These are phyloP conservation scores for Dolichopus griseipennis DNA, from an alignment of 2,888 invertebrate genomes.

Conservation along the genomic window DNA sequence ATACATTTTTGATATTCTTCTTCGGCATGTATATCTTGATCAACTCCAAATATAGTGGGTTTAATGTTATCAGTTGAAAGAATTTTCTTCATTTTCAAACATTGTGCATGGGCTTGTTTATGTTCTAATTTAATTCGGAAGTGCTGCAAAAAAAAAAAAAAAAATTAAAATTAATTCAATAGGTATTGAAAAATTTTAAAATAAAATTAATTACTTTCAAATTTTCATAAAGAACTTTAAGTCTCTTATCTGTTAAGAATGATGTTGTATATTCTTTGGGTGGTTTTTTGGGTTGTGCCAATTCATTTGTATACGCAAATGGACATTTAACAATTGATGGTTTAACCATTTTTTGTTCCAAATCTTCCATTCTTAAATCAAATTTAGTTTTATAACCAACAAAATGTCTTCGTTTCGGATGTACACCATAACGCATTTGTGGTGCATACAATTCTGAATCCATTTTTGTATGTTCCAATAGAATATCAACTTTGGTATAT, in stretches of 20 bases:
- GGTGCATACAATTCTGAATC: constrained; percentile 58
- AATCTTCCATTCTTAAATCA: constrained; percentile 34
- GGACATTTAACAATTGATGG: constrained; percentile 29
- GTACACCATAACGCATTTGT: constrained; percentile 54
- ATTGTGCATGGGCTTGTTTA: constrained; percentile 29
- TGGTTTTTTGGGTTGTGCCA: constrained; percentile 35
- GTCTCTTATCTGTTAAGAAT: constrained; percentile 35
- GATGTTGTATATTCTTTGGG: constrained; percentile 35
- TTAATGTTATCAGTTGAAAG: not conserved
- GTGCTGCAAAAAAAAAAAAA: constrained; percentile 22
- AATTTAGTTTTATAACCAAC: constrained; percentile 31
- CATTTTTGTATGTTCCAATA: constrained; percentile 48
- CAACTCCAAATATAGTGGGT: constrained; percentile 23
- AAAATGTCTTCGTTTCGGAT: constrained; percentile 53
- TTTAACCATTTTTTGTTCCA: constrained; percentile 31
- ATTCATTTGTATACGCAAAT: constrained; percentile 32
- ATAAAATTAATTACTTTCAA: constrained; percentile 26
- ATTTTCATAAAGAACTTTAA: constrained; percentile 36
- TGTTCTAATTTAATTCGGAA: constrained; percentile 28
- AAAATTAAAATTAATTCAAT: too few relatives aligned
- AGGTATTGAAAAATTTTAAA: too few relatives aligned
- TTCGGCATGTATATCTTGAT: constrained; percentile 36
- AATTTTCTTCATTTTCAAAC: constrained; percentile 26
- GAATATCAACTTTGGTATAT: constrained; percentile 44
- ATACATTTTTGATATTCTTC: constrained; percentile 49